Conservation (phyloP, 23 tunicate species). For the Ascidia mentula region DNA sequence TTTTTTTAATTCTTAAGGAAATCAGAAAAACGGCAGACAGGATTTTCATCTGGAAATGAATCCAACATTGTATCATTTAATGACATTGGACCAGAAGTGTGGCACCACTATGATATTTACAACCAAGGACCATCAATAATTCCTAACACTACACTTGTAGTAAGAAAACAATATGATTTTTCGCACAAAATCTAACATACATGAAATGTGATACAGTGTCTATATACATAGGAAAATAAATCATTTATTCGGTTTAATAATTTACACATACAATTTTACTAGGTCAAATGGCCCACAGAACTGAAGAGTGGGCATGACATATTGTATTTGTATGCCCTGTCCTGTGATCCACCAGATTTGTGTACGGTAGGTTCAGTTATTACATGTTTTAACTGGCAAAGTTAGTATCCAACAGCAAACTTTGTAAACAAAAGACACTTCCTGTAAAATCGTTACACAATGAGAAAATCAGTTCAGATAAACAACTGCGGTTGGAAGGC, state of each 20-base stretch:
- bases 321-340: conserved; percentile 1
- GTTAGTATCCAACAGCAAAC: no score
- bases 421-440: no score
- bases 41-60: neutral
- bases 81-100: conserved; percentile 44
- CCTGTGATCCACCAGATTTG: conserved; percentile 18
- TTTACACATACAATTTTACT: neutral
- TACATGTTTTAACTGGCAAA: no score
- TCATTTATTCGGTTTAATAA: neutral
- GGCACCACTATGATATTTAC: conserved; percentile 4
- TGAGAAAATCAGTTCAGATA: no score
- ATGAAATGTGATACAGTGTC: no score
- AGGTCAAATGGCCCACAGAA: conserved; percentile 38
- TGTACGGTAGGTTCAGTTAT: conserved; percentile 9
- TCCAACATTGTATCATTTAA: conserved; percentile 1
- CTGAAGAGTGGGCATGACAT: conserved; percentile 15
- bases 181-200: neutral
- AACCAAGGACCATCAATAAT: conserved; percentile 33
- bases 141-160: conserved; percentile 21
- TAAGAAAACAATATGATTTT: conserved; percentile 6
- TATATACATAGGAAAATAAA: neutral
- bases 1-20: neutral
- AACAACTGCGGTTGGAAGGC: no score
- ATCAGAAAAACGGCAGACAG: neutral
- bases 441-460: no score